Percentiles rank a stretch among this genome's conserved stretches.
Evolutionary conservation across 2,113 vertebrate species (phyloP).

Genomic region (Brachyhypopomus occidentalis): DNA sequence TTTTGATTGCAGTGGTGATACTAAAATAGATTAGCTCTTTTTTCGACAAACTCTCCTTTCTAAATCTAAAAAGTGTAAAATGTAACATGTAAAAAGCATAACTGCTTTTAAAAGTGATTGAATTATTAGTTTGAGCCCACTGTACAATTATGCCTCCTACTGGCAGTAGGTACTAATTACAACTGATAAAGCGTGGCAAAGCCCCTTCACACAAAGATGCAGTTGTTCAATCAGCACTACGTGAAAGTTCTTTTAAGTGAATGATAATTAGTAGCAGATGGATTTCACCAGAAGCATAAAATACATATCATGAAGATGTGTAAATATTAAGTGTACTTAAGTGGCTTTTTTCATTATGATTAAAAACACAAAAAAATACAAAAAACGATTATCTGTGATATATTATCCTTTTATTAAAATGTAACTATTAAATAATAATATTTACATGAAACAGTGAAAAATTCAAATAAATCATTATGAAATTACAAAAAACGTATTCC

Average conservation of each 20-base stretch:
- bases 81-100: too few species aligned
- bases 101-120: neutral
- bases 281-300: too few species aligned
- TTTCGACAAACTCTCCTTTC: too few species aligned
- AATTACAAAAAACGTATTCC: conserved; percentile 45
- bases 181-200: neutral
- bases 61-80: too few species aligned
- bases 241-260: too few species aligned
- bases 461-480: conserved; percentile 48
- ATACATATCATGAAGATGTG: too few species aligned
- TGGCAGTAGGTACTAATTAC: conserved; percentile 10
- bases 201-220: neutral
- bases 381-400: neutral
- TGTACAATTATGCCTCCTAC: neutral
- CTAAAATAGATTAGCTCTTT: too few species aligned
- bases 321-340: too few species aligned
- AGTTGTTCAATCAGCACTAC: neutral
- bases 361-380: neutral
- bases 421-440: conserved; percentile 73
- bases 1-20: too few species aligned
- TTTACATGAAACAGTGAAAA: conserved; percentile 66
- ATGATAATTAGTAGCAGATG: too few species aligned
- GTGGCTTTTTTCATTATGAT: neutral
- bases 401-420: conserved; percentile 67
- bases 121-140: neutral